Base-by-base conservation (phyloP, 2,113 vertebrate genomes). In the Eira barbara region DNA sequence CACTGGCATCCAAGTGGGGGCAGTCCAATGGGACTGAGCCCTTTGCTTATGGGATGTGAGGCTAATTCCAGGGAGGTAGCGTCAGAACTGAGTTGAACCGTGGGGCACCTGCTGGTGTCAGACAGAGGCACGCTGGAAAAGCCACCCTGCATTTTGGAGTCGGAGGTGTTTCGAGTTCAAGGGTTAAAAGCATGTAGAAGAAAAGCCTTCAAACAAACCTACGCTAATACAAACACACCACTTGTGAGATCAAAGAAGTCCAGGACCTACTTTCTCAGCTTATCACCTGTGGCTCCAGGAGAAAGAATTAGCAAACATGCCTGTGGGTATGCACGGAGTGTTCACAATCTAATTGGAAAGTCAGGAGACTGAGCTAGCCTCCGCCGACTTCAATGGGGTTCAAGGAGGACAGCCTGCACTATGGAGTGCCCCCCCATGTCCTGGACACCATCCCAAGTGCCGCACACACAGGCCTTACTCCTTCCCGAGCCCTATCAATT, bases 191-290 rank as follows among this genome's bases (percentile, higher is more conserved):
- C 79, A 90, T 15, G 45, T 18, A 81, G 42, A 20, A 97, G 52
- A 93, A 93, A 89, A 81, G 18, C 29, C 20, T 93, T 71, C 20
- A 49, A 93, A 67, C 78, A 86, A 78, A 88, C 42, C 57, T 81
- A 80, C 4, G 1, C 25, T 55, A 69, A 23, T 31, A 25, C 83
- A 95, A 97, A 97, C 20, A 96, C 6, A 49, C 27, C 47, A 45
- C 76, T 93, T 42, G 34, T 6, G 23, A 3, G 83, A 85, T 96
- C 97, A 96, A 97, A 95, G 78, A 59, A 63, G 31, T 20, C 61
- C n/a, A 45, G 76, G 69, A n/a, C 27, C 91, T 63, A 47, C 63
- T 89, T 92, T 93, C 94, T 90, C 92, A 88, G 97, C 96, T 97
- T 97, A 98, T 97, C 96, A 52, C 76, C 83, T 65, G 11, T 2